These are phyloP conservation scores for Alces alces DNA, from an alignment of 2,113 vertebrate genomes.

Conservation along the genomic window DNA sequence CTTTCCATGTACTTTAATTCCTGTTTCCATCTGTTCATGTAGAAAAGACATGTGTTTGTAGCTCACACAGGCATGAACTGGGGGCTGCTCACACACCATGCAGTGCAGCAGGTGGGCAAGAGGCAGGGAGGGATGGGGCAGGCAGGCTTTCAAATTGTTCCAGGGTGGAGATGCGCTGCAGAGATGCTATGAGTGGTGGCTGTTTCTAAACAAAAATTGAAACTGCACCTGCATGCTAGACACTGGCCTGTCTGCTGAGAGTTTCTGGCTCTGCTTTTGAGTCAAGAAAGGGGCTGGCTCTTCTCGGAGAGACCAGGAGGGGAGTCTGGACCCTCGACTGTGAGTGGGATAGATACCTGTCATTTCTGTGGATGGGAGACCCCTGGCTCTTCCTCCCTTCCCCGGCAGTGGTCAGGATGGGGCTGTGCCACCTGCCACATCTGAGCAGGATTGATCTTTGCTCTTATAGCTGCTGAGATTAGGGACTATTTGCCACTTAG, in stretches of 20 bases:
- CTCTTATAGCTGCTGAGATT: not conserved
- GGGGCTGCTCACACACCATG: not conserved
- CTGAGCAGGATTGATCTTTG: not conserved
- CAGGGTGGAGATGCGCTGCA: not conserved
- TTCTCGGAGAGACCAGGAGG: not conserved
- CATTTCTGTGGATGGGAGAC: no score
- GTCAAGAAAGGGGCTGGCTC: not conserved
- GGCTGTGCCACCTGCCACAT: not conserved
- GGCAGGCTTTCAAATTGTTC: no score
- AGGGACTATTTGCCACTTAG: not conserved
- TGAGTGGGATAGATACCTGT: not conserved
- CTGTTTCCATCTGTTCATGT: not conserved
- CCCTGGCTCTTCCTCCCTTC: not conserved
- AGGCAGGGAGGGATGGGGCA: not conserved
- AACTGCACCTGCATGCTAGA: not conserved
- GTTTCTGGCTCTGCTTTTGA: not conserved
- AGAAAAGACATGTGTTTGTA: not conserved
- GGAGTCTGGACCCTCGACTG: not conserved
- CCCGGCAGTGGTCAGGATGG: fast-evolving
- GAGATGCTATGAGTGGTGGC: not conserved
- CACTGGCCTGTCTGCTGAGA: not conserved
- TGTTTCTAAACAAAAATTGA: fast-evolving
- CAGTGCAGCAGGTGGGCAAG: not conserved
- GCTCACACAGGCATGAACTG: not conserved
- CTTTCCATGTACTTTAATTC: no score